Conservation (phyloP, 2,797 vertebrate species). For the Esox masquinongy region DNA sequence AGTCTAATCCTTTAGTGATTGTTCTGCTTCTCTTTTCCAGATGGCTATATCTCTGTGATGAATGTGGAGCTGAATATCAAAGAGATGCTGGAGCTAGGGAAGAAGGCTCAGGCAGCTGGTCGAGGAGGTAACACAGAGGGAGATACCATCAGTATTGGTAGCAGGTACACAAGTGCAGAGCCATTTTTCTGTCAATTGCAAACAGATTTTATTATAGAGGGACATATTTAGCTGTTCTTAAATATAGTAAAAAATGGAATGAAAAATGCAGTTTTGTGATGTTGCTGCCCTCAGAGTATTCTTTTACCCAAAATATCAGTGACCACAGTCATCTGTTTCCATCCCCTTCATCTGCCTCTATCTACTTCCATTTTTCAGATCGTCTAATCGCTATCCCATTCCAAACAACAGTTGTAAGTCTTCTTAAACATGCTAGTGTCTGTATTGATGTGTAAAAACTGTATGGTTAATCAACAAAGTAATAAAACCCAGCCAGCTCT, state of each 20-base stretch:
- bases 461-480: neutral
- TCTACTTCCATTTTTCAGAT: slow-evolving; percentile 60
- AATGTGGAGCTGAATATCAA: slow-evolving; percentile 73
- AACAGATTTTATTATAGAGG: neutral
- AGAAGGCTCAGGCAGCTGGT: slow-evolving; percentile 71
- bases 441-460: neutral
- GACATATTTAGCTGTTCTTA: neutral
- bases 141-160: slow-evolving; percentile 72
- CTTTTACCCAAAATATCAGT: neutral
- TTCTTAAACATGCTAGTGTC: slow-evolving; percentile 3
- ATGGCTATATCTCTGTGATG: slow-evolving; percentile 72
- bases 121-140: slow-evolving; percentile 56
- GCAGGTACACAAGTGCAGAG: slow-evolving; percentile 64
- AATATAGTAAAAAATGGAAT: neutral
- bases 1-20: too few species aligned
- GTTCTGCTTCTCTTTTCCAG: slow-evolving; percentile 56
- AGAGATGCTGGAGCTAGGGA: slow-evolving; percentile 74
- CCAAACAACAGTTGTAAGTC: slow-evolving; percentile 79
- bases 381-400: slow-evolving; percentile 66
- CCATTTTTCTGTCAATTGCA: neutral
- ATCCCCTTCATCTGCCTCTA: neutral
- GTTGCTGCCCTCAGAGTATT: neutral
- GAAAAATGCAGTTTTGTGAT: neutral
- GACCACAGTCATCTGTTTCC: neutral
- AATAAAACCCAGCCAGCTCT: slow-evolving; percentile 13